Percentiles rank a stretch among this genome's conserved stretches.
Conservation (phyloP, 2,113 vertebrate genomes). For the Percina caprodes region DNA sequence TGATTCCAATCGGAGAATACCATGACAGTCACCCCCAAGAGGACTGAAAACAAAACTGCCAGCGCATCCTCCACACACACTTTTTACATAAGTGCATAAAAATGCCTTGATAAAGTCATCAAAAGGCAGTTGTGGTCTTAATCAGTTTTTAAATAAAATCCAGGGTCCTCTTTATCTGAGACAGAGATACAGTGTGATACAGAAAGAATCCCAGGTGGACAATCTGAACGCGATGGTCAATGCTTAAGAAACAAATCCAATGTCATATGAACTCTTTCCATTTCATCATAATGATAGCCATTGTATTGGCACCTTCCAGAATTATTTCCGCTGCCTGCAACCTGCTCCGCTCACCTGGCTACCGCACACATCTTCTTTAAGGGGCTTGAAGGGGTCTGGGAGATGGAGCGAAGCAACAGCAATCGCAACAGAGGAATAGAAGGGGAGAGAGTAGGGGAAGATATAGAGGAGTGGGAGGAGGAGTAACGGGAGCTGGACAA, state of each 20-base stretch:
- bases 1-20: neutral
- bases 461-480: conserved; percentile 50
- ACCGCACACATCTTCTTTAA: conserved; percentile 51
- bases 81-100: no score
- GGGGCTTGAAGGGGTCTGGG: conserved; percentile 55
- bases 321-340: conserved; percentile 60
- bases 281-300: conserved; percentile 58
- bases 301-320: conserved; percentile 47
- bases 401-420: conserved; percentile 36
- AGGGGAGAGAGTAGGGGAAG: conserved; percentile 56
- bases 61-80: no score
- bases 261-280: conserved; percentile 30
- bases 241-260: conserved; percentile 32
- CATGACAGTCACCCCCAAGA: no score
- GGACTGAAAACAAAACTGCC: no score
- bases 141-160: no score
- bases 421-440: conserved; percentile 42
- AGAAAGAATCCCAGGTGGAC: conserved; percentile 21
- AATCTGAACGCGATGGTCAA: conserved; percentile 19
- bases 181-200: neutral
- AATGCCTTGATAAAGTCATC: no score
- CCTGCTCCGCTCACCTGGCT: conserved; percentile 36
- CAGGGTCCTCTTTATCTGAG: no score
- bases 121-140: no score
- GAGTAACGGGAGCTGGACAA: conserved; percentile 62